Evolutionary conservation across 2,797 vertebrate genomes (phyloP), one percentile per base, ranked within the genome.

Genomic region (Microctenopoma steveboyesi): DNA sequence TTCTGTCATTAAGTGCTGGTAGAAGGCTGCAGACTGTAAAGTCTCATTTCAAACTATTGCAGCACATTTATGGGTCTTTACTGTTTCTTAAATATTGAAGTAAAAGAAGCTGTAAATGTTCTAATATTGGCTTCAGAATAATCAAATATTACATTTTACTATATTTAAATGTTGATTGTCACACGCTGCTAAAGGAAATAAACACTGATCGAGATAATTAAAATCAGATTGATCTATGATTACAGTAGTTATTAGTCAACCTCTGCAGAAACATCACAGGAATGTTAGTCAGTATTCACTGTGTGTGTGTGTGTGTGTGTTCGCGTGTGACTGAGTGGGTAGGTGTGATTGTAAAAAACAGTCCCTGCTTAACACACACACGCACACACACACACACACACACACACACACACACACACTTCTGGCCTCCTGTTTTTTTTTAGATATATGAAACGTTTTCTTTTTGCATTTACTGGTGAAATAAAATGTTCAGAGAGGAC

Each of bases 311-410:
- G 25, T 70, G 69, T 64, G 64, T 76, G 70, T 73, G 69, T 73
- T 68, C 60, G 70, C 74, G 74, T 86, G 83, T 81, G 81, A 82
- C 68, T 82, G 86, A 78, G 86, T 91, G 86, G 79, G 87, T 72
- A 71, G 81, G 88, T 86, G 88, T 69, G 81, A 82, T 82, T 85
- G 81, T 84, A 72, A 81, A 78, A 83, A 53, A 81, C 76, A 82
- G 72, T 58, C 64, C 57, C 62, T 70, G 71, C 73, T 83, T 78
- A 64, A 79, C 68, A 68, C 72, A 66, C 69, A 62, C 65, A 46
- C 70, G 72, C 78, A 69, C 80, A 72, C 62, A 58, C 66, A 65
- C 74, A 51, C 43, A 25, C n/a, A n/a, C n/a, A n/a, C 60, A 54
- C 59, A 63, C 59, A 50, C 42, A 59, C 22, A 22, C 22, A 22